phyloP scores from a whole-genome alignment of 2,113 vertebrate genomes.

The Axis porcinus region DNA sequence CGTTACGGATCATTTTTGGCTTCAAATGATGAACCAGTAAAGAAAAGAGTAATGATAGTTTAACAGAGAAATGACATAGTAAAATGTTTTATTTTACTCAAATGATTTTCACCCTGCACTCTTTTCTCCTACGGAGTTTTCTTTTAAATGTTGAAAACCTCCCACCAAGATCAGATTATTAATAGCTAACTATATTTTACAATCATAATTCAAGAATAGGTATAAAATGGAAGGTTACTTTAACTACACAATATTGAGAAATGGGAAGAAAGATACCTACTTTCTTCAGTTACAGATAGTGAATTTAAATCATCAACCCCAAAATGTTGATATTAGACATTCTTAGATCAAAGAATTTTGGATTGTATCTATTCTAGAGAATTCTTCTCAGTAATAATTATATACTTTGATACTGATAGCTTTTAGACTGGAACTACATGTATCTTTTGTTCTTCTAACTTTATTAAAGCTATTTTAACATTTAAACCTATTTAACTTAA shows the following conservation, averaged over 20 bases:
- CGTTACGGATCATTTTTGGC: neutral
- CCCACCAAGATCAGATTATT: neutral
- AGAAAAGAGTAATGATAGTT: neutral
- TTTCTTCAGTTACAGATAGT: neutral
- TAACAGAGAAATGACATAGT: neutral
- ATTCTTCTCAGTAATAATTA: neutral
- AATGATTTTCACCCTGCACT: neutral
- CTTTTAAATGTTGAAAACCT: neutral
- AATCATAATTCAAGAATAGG: neutral
- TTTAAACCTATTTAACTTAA: neutral
- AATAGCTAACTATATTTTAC: slow-evolving; percentile 14
- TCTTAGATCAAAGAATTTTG: neutral
- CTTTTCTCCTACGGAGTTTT: neutral
- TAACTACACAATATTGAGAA: neutral
- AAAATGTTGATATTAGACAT: neutral
- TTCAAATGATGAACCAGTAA: neutral
- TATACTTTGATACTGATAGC: neutral
- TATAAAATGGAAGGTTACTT: neutral
- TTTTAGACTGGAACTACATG: neutral
- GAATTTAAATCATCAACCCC: neutral
- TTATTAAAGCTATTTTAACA: neutral
- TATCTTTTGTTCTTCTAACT: neutral
- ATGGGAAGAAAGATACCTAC: neutral
- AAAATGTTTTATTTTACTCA: neutral
- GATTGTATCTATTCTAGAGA: neutral